Evolutionary conservation across 64 coral and sea anemone genomes (phyloP).

Genomic region (Pachyseris speciosa): DNA sequence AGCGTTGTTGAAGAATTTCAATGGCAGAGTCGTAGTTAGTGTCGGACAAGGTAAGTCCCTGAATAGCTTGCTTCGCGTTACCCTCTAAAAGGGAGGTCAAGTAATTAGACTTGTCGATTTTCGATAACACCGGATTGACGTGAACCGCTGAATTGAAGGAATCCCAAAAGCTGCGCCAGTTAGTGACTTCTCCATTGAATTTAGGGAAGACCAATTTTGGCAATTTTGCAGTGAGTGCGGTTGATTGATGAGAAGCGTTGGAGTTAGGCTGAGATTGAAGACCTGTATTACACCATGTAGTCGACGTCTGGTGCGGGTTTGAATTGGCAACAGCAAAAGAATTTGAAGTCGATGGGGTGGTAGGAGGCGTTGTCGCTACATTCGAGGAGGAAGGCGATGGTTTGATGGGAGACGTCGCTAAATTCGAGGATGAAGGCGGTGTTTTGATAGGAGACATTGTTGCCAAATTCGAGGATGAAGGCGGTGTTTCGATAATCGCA

Average conservation of each 20-base stretch:
- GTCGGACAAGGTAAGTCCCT: background rate
- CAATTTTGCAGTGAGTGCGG: constrained; percentile 15
- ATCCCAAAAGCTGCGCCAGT: constrained; percentile 52
- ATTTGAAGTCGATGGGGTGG: too few species aligned
- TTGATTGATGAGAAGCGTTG: background rate
- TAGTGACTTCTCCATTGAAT: constrained; percentile 12
- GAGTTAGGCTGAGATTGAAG: background rate
- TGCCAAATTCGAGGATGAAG: background rate
- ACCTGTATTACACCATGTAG: too few species aligned
- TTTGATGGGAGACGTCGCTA: too few species aligned
- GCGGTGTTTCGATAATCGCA: background rate
- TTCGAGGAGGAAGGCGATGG: too few species aligned
- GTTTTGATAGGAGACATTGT: background rate
- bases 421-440: background rate
- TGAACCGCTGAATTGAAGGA: constrained; percentile 3
- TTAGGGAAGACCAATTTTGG: constrained; percentile 16
- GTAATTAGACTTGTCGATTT: constrained; percentile 60
- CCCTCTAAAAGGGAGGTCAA: background rate
- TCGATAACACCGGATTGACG: background rate
- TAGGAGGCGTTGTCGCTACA: too few species aligned
- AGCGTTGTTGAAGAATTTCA: background rate
- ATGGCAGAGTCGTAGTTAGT: background rate
- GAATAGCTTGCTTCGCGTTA: background rate
- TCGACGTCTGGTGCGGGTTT: too few species aligned
- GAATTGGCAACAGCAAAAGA: too few species aligned